Conservation (phyloP, 2,797 vertebrate species). For the Enteromius paludinosus region DNA sequence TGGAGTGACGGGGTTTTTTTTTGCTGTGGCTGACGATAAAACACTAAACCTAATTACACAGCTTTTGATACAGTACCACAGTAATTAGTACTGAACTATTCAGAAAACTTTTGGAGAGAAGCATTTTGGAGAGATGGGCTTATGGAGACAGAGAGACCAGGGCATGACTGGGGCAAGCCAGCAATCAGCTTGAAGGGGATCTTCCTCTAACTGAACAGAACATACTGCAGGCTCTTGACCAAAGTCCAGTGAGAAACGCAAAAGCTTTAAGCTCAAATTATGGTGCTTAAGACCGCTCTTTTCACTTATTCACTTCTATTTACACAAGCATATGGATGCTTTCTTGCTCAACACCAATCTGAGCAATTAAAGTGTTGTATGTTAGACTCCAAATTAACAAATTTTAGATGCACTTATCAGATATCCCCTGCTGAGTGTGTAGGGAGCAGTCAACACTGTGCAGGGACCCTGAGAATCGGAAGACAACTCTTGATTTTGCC, state of each 20-base stretch:
- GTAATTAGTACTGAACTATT: conserved; percentile 26
- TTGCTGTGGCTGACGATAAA: conserved; percentile 27
- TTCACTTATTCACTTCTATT: not conserved
- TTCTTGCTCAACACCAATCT: not conserved
- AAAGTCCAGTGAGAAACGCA: not conserved
- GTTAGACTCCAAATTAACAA: not conserved
- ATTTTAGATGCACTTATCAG: conserved; percentile 3
- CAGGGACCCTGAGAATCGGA: not conserved
- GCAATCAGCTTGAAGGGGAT: conserved; percentile 33
- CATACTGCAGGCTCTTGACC: not conserved
- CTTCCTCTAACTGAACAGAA: conserved; percentile 3
- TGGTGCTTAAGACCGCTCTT: not conserved
- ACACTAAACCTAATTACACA: conserved; percentile 35
- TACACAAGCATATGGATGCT: not conserved
- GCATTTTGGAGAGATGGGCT: not conserved
- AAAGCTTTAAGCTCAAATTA: not conserved
- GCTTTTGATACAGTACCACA: conserved; percentile 32
- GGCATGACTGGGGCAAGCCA: conserved; percentile 11
- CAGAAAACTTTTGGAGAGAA: not conserved
- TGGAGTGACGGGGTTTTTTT: not conserved
- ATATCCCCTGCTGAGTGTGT: conserved; percentile 27
- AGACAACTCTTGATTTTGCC: conserved; percentile 1
- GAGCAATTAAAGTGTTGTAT: conserved; percentile 3
- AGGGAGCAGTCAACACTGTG: conserved; percentile 14
- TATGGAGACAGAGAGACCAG: conserved; percentile 17